These are phyloP conservation scores for Chydorus sphaericus DNA, from an alignment of 2,888 invertebrate species.

Conservation along the genomic window DNA sequence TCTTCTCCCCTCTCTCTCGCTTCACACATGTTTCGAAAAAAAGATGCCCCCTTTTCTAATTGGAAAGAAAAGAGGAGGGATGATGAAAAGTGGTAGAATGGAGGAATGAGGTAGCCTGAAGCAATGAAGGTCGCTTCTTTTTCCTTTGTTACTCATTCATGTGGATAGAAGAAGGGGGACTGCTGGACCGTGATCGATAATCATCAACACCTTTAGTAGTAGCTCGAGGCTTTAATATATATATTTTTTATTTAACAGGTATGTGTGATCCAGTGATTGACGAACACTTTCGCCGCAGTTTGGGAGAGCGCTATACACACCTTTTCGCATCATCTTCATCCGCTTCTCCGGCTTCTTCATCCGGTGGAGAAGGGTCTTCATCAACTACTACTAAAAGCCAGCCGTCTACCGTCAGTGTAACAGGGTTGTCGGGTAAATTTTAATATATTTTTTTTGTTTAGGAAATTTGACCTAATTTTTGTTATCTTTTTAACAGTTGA, in stretches of 20 bases:
- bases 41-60: neutral
- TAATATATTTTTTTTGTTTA: constrained; percentile 29
- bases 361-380: constrained; percentile 38
- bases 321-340: constrained; percentile 17
- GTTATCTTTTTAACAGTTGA: constrained; percentile 53
- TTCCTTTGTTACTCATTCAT: neutral
- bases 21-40: neutral
- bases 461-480: constrained; percentile 46
- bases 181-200: constrained; percentile 4
- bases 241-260: constrained; percentile 19
- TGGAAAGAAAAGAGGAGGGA: neutral
- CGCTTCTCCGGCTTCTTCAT: constrained; percentile 1
- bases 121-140: neutral
- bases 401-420: constrained; percentile 17
- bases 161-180: neutral
- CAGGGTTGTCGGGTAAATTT: constrained; percentile 21
- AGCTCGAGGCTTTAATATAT: neutral
- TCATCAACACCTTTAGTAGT: constrained; percentile 1
- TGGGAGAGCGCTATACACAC: constrained; percentile 42
- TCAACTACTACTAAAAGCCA: neutral
- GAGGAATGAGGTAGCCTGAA: neutral
- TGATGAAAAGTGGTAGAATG: neutral
- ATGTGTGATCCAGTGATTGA: constrained; percentile 82
- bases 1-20: neutral
- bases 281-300: constrained; percentile 84